These are phyloP conservation scores for Aethes cnicana DNA, from an alignment of 2,888 invertebrate genomes.

Conservation along the genomic window DNA sequence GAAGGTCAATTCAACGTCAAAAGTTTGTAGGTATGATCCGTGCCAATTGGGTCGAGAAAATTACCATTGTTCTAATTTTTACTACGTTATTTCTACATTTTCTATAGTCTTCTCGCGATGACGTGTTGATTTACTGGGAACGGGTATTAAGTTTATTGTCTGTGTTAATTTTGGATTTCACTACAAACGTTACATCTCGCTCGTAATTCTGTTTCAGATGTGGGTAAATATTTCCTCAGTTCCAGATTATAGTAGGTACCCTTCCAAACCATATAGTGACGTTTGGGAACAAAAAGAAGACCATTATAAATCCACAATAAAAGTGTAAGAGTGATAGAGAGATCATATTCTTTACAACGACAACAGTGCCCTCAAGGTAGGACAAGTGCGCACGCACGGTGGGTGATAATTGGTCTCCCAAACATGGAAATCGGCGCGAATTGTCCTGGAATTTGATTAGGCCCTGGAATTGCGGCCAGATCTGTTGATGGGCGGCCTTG, in stretches of 20 bases:
- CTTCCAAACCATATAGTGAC: no score
- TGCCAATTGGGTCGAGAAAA: conserved; percentile 17
- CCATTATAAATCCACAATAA: no score
- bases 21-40: not conserved
- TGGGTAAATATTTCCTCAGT: no score
- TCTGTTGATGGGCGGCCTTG: not conserved
- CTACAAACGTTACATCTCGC: no score
- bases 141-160: no score
- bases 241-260: no score
- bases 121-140: no score
- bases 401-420: conserved; percentile 10
- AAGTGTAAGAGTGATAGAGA: no score
- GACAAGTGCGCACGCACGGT: not conserved
- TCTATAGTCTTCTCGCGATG: not conserved
- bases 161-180: no score
- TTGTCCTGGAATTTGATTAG: conserved; percentile 16
- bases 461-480: conserved; percentile 4
- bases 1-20: conserved; percentile 5
- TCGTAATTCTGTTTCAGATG: no score
- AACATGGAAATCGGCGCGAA: conserved; percentile 10
- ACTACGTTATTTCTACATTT: not conserved
- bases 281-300: no score
- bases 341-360: no score
- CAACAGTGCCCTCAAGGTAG: not conserved
- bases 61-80: conserved; percentile 15